These are phyloP conservation scores for Lepidocyrtinus sp. DNA, from an alignment of 2,888 invertebrate genomes.

Conservation along the genomic window DNA sequence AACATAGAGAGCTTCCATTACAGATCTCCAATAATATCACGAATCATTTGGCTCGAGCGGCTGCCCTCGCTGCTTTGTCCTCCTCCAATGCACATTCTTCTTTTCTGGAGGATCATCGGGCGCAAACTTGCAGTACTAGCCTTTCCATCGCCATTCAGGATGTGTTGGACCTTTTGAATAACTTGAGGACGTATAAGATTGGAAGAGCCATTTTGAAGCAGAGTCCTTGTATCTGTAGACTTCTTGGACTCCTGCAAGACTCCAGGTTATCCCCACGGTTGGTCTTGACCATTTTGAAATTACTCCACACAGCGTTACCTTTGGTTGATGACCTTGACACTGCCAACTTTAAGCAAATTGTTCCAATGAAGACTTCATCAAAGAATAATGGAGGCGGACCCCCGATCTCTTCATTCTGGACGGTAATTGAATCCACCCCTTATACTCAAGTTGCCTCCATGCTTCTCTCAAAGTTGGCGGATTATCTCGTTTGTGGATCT, in stretches of 20 bases:
- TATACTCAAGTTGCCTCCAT: conserved; percentile 72
- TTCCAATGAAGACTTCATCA: conserved; percentile 16
- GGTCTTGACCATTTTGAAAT: conserved; percentile 52
- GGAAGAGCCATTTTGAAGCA: conserved; percentile 56
- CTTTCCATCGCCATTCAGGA: conserved; percentile 72
- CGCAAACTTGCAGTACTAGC: conserved; percentile 22
- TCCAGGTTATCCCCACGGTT: conserved; percentile 49
- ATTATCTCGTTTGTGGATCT: conserved; percentile 72
- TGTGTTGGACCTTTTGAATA: conserved; percentile 71
- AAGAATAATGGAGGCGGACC: neutral
- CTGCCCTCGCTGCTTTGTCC: conserved; percentile 70
- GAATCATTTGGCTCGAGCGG: conserved; percentile 73
- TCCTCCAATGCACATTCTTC: neutral
- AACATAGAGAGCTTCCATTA: conserved; percentile 72
- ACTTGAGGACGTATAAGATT: conserved; percentile 42
- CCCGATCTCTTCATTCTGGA: conserved; percentile 36
- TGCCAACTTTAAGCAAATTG: conserved; percentile 45
- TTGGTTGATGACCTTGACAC: conserved; percentile 49
- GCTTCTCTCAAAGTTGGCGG: conserved; percentile 72
- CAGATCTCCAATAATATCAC: conserved; percentile 72
- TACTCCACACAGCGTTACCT: conserved; percentile 54
- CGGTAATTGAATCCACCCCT: conserved; percentile 70
- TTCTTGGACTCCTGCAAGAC: conserved; percentile 56
- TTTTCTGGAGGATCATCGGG: conserved; percentile 71
- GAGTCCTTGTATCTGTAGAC: conserved; percentile 52